Base-by-base conservation (phyloP, 2,797 vertebrate species). In the Bovichtus diacanthus region DNA sequence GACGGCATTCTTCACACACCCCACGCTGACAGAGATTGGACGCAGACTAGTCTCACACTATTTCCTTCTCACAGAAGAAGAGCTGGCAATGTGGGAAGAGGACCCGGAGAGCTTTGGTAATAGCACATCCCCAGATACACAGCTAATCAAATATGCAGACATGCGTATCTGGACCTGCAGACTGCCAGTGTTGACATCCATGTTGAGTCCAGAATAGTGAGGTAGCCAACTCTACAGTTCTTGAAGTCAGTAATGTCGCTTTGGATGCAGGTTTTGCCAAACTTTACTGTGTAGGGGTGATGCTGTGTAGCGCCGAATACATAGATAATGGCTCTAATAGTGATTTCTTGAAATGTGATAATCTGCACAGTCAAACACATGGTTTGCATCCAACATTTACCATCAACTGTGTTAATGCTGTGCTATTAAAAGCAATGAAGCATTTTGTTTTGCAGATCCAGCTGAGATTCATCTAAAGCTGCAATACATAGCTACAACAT, bases 91-190 rank as follows among this genome's bases (percentile, higher is more conserved):
- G 98, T 99, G 98, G 98, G 98, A 99, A 89, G 98, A 99, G 84
- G 98, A 99, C 82, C 98, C 98, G 1, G 98, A 99, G 94, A 95
- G 98, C 92, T 99, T 99, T 77, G 97, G 98, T 99, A 97, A 75
- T 82, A 56, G n/a, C 78, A 68, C 61, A 53, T 58, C 53, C 49
- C 25, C 51, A 69, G 59, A 82, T 53, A 72, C 61, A 23, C 16
- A 16, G 1, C 74, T 50, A 81, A 76, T 77, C 59, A 64, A 74
- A 83, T 70, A 66, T 71, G 31, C 5, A 15, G 46, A 74, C 55
- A n/a, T n/a, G n/a, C n/a, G 76, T 73, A 78, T 86, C 70, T 82
- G 25, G 36, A 23, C n/a, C 50, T 38, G 56, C 59, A 67, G 21
- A 62, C 70, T 39, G 12, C 16, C 36, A 31, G 27, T 60, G n/a